phyloP scores from a whole-genome alignment of 2,113 vertebrate species.

The Gymnorhina tibicen region DNA sequence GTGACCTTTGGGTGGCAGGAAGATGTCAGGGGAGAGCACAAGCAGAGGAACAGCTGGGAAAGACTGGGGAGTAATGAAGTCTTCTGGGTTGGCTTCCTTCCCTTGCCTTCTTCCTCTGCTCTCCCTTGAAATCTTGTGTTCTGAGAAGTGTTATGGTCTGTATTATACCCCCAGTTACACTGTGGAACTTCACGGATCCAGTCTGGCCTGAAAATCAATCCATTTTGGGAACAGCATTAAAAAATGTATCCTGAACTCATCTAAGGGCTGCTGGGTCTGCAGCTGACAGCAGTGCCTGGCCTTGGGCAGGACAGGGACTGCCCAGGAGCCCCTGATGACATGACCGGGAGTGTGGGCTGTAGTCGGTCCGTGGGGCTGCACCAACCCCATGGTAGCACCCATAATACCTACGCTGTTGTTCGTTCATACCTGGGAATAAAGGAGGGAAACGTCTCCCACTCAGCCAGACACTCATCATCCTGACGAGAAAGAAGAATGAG shows the following conservation, averaged over 20 bases:
- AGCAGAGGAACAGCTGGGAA: neutral
- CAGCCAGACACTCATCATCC: neutral
- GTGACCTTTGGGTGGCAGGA: neutral
- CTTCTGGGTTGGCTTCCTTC: neutral
- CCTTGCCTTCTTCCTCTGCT: neutral
- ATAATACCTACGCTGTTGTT: neutral
- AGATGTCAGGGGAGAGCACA: neutral
- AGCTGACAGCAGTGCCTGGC: neutral
- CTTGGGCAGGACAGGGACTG: neutral
- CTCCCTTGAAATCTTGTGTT: neutral
- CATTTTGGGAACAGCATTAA: neutral
- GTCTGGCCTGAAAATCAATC: neutral
- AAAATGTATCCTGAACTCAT: neutral
- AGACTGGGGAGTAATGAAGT: neutral
- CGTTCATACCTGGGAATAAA: neutral
- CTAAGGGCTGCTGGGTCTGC: neutral
- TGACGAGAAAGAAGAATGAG: neutral
- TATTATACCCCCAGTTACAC: neutral
- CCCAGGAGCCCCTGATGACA: fast-evolving
- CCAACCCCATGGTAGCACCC: fast-evolving
- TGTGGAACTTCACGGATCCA: neutral
- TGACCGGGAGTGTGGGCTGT: fast-evolving
- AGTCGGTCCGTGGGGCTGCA: fast-evolving
- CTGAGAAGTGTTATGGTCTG: neutral
- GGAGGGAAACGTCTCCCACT: neutral